Evolutionary conservation across 1,140 invertebrate genomes (phyloP).

Genomic region (Pomacea maculata): DNA sequence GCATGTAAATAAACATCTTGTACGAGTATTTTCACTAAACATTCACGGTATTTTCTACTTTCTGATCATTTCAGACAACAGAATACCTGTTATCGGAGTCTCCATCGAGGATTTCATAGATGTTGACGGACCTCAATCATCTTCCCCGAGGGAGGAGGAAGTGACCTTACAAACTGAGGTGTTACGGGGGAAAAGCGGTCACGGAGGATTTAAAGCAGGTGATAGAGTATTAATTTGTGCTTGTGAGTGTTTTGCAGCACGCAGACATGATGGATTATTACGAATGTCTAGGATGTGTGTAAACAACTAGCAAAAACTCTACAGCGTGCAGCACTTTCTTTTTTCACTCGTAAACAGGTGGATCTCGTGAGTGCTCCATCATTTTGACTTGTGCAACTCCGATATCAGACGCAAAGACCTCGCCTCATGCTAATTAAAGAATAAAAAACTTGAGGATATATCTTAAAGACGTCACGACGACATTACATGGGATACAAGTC

Average conservation of each 20-base stretch:
- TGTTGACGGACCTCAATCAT: slow-evolving; percentile 5
- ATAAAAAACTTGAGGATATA: too few relatives aligned
- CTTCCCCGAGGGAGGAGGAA: not conserved
- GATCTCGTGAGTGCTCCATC: not conserved
- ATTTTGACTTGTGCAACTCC: not conserved
- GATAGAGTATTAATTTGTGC: not conserved
- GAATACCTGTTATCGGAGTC: slow-evolving; percentile 1
- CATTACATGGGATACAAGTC: too few relatives aligned
- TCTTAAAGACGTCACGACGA: too few relatives aligned
- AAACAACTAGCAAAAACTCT: not conserved
- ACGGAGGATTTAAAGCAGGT: slow-evolving; percentile 1
- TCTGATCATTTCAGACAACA: not conserved
- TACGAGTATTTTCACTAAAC: too few relatives aligned
- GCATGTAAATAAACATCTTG: too few relatives aligned
- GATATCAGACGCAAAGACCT: not conserved
- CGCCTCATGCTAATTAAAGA: too few relatives aligned
- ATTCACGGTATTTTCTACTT: too few relatives aligned
- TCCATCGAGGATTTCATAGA: slow-evolving; percentile 21
- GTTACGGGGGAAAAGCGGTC: not conserved
- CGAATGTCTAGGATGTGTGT: not conserved
- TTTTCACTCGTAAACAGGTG: not conserved
- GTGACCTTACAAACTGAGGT: not conserved
- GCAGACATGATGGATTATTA: not conserved
- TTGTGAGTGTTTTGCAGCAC: not conserved
- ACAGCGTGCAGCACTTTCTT: not conserved